Base-by-base conservation (phyloP, 37 sponge, comb jelly and placozoan species). In the Ianthella basta region DNA sequence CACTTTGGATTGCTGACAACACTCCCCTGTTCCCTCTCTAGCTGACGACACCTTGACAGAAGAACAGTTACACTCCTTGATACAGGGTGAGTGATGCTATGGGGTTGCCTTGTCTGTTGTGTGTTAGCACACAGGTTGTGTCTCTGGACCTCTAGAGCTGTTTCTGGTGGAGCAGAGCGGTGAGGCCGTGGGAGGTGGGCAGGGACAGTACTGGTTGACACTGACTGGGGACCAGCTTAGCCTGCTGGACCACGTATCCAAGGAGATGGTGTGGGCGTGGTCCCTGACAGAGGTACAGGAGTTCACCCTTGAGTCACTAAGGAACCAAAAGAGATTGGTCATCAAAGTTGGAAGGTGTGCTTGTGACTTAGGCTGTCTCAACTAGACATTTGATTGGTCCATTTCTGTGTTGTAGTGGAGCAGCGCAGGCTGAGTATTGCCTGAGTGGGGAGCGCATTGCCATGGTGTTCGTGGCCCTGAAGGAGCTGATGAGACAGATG, bases 21-120 rank as follows among this genome's bases (percentile, higher is more conserved):
- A 18, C 18, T 56, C 15, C 59, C 59, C 16, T 56, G 59, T 19
- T 56, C 59, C 15, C 59, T 8, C 50, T 8, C 14, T 24, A 75
- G 78, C 78, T 75, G 78, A 75, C 1, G 78, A 75, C 21, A 75
- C 25, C 53, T 36, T 75, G 24, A 75, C 78, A 1, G 37, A 19
- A 20, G 78, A 41, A 19, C 78, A 75, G 54, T 24, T 75, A 20
- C 20, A 13, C 16, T 50, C 54, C 38, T 36, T 39, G 53, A 75
- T 40, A 24, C 14, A 41, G 40, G 78, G 78, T 75, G 0, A 69
- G 70, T 30, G 18, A 30, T 8, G 50, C 50, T 44, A 8, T 44
- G 34, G 10, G 33, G 4, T 12, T 61, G 4, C 10, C 3, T 4
- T 61, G 64, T 61, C 50, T 44, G 50, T n/a, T 44, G 50, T 44